Evolutionary conservation across 2,888 invertebrate genomes (phyloP), one percentile per base, ranked within the genome.

Genomic region (Eupithecia inturbata): DNA sequence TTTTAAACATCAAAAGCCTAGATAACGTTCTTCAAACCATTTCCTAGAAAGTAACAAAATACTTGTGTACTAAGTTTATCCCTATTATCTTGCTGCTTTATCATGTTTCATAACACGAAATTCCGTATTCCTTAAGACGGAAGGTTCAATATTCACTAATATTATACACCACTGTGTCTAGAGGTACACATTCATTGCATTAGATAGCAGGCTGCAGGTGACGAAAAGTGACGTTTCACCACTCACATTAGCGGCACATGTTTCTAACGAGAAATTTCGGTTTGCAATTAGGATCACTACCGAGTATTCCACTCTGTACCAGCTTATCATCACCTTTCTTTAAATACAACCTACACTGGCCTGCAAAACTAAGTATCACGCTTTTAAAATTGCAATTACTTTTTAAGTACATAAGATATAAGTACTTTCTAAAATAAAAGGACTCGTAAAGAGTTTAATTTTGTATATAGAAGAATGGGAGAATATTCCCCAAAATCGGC

Each of bases 131-230:
- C 31, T n/a, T n/a, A 22, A 16, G n/a, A 16, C 26, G 16, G 68
- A 68, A 60, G 45, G 64, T 71, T 60, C 64, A 68, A 68, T 14
- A 68, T 74, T 64, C n/a, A n/a, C n/a, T n/a, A n/a, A n/a, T n/a
- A n/a, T n/a, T n/a, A n/a, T n/a, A n/a, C n/a, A n/a, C n/a, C n/a
- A n/a, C n/a, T n/a, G 12, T 53, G 22, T 71, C 68, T 57, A 31
- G 26, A 14, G 66, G 36, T 26, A 28, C 41, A 63, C 66, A 63
- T 69, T 70, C 66, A 66, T 71, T 73, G 73, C 73, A 69, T 69
- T 45, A 70, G 70, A 70, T 75, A 72, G 66, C 71, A 60, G 36
- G 28, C 71, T 79, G 74, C 76, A 78, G 75, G 74, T 80, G 76
- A 45, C 45, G 78, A 69, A 75, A 78, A 79, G 36, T 76, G 73